These are phyloP conservation scores for Drosophila nigritarsus DNA, from an alignment of 2,888 invertebrate genomes.

Conservation along the genomic window DNA sequence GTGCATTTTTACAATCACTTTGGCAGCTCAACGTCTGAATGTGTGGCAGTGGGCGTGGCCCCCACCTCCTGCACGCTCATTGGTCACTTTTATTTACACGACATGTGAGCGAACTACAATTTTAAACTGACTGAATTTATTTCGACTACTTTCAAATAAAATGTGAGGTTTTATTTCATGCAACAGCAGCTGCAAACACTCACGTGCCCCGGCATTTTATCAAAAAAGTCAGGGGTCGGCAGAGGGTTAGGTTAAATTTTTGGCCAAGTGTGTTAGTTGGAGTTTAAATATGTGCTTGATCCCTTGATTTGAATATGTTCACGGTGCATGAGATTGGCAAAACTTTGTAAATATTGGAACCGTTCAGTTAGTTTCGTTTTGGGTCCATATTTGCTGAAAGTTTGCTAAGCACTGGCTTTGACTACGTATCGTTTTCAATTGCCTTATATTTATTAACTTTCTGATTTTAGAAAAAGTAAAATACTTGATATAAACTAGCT, in stretches of 20 bases:
- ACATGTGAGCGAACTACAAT: slow-evolving; percentile 74
- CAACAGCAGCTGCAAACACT: slow-evolving; percentile 57
- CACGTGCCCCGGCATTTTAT: slow-evolving; percentile 1
- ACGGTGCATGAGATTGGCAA: slow-evolving; percentile 13
- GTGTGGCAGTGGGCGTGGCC: slow-evolving; percentile 5
- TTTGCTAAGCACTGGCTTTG: neutral
- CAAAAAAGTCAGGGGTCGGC: neutral
- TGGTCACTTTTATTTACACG: slow-evolving; percentile 80
- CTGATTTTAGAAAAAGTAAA: neutral
- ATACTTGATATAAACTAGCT: neutral
- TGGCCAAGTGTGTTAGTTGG: slow-evolving; percentile 24
- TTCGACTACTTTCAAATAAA: slow-evolving; percentile 72
- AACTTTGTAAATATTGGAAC: slow-evolving; percentile 10
- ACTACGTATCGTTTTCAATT: neutral
- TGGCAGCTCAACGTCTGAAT: slow-evolving; percentile 58
- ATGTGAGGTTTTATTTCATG: slow-evolving; percentile 75
- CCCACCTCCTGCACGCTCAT: slow-evolving; percentile 56
- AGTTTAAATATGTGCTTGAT: slow-evolving; percentile 40
- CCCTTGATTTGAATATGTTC: slow-evolving; percentile 54
- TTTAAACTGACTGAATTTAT: slow-evolving; percentile 70
- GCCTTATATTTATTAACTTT: no score
- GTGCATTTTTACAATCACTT: slow-evolving; percentile 80
- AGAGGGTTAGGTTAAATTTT: slow-evolving; percentile 16
- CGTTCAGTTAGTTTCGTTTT: neutral
- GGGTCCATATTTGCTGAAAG: neutral